Percentiles rank a stretch among this genome's conserved stretches.
phyloP scores from a whole-genome alignment of 2,888 invertebrate species.

The Campopleginae sp. region DNA sequence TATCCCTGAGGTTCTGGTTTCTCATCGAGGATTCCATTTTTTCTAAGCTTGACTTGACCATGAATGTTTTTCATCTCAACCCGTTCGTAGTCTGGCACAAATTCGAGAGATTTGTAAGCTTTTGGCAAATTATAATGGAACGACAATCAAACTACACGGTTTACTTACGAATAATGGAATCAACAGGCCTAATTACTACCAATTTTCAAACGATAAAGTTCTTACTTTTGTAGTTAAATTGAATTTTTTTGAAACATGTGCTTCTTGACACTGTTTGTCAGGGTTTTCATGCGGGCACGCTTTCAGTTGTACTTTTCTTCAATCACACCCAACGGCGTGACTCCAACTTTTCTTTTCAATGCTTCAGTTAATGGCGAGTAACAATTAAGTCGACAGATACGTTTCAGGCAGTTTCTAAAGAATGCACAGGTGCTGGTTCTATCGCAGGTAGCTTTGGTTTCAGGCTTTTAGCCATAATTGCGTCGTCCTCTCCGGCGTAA shows the following conservation, averaged over 20 bases:
- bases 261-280: slow-evolving; percentile 38
- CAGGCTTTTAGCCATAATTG: slow-evolving; percentile 29
- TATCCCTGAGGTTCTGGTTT: slow-evolving; percentile 50
- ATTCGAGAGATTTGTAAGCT: not conserved
- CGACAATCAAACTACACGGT: slow-evolving; percentile 41
- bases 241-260: slow-evolving; percentile 40
- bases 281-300: slow-evolving; percentile 36
- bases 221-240: slow-evolving; percentile 15
- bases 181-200: slow-evolving; percentile 41
- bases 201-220: slow-evolving; percentile 45
- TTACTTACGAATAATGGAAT: slow-evolving; percentile 58
- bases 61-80: not conserved
- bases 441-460: slow-evolving; percentile 67
- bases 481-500: slow-evolving; percentile 69
- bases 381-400: not conserved
- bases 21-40: not conserved
- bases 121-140: slow-evolving; percentile 34
- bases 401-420: slow-evolving; percentile 61
- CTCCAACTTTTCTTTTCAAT: slow-evolving; percentile 20
- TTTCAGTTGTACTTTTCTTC: slow-evolving; percentile 48
- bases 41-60: not conserved
- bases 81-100: slow-evolving; percentile 11
- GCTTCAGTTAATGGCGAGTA: slow-evolving; percentile 40
- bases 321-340: slow-evolving; percentile 28
- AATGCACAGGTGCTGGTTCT: slow-evolving; percentile 68